phyloP scores from a whole-genome alignment of 2,797 vertebrate species.

The Lepus oiostolus region DNA sequence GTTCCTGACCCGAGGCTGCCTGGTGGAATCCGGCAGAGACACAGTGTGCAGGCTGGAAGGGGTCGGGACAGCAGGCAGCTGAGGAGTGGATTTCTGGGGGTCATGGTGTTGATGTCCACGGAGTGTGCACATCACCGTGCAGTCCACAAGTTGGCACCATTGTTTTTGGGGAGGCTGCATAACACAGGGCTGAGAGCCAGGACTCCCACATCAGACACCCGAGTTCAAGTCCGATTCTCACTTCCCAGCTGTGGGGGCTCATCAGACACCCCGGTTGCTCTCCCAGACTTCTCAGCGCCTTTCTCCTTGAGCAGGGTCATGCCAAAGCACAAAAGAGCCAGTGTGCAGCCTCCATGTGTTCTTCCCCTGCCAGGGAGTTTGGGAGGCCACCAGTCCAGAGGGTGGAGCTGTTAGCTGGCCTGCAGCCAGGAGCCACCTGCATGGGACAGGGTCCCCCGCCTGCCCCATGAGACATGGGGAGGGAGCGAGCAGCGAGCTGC shows the following conservation, averaged over 20 bases:
- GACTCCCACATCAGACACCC: not conserved
- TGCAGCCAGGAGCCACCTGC: not conserved
- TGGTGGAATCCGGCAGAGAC: not conserved
- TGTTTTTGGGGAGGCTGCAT: not conserved
- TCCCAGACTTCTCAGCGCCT: not conserved
- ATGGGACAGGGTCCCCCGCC: not conserved
- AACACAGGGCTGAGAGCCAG: not conserved
- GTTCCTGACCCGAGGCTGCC: not conserved
- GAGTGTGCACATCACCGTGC: not conserved
- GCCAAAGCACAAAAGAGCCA: not conserved
- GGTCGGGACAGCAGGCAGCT: not conserved
- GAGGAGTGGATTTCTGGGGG: too few species aligned
- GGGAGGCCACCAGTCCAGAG: not conserved
- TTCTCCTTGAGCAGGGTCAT: not conserved
- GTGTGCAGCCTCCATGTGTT: not conserved
- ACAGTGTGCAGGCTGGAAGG: not conserved
- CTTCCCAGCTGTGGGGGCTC: not conserved
- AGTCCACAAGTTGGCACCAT: not conserved
- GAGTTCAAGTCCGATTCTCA: not conserved
- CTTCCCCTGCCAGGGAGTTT: not conserved
- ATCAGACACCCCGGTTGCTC: not conserved
- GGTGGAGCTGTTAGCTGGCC: not conserved
- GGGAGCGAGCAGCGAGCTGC: not conserved
- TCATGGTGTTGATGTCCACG: not conserved
- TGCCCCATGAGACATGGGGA: not conserved